Conservation (phyloP, 2,797 vertebrate species). For the Cottoperca gobio region DNA sequence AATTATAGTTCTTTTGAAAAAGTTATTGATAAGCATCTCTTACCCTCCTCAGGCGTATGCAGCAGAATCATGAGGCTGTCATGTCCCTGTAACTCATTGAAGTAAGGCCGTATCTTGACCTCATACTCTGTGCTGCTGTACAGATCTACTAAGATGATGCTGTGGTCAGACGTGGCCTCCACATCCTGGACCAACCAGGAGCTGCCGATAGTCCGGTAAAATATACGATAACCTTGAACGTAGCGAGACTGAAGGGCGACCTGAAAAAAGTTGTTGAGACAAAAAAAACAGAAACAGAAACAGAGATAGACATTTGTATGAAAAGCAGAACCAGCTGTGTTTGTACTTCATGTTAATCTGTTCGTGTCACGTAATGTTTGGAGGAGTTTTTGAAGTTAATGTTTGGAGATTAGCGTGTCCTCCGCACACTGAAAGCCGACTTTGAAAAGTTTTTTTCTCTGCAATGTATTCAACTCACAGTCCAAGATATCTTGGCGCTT, state of each 20-base stretch:
- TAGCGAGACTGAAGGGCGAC: conserved; percentile 88
- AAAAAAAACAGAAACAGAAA: conserved; percentile 15
- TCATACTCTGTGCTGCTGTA: conserved; percentile 89
- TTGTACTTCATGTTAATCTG: conserved; percentile 37
- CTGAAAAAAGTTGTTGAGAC: conserved; percentile 72
- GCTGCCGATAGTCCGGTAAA: conserved; percentile 86
- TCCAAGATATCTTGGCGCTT: conserved; percentile 92
- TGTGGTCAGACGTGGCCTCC: conserved; percentile 83
- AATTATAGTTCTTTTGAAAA: not conserved
- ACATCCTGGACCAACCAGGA: conserved; percentile 89
- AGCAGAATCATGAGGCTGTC: conserved; percentile 88
- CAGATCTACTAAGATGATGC: conserved; percentile 85
- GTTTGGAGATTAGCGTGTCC: conserved; percentile 55
- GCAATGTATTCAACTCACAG: conserved; percentile 85
- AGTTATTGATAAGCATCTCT: conserved; percentile 40
- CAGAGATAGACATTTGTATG: conserved; percentile 24
- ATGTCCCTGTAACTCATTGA: conserved; percentile 90
- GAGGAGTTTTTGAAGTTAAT: conserved; percentile 50
- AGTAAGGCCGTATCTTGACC: conserved; percentile 93
- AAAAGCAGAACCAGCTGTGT: conserved; percentile 11
- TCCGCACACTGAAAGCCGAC: conserved; percentile 26
- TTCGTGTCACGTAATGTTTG: conserved; percentile 28
- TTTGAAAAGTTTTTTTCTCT: conserved; percentile 44
- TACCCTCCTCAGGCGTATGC: conserved; percentile 92
- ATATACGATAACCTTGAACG: conserved; percentile 92